phyloP scores from a whole-genome alignment of 2,797 vertebrate species.

The Sebastes iracundus region DNA sequence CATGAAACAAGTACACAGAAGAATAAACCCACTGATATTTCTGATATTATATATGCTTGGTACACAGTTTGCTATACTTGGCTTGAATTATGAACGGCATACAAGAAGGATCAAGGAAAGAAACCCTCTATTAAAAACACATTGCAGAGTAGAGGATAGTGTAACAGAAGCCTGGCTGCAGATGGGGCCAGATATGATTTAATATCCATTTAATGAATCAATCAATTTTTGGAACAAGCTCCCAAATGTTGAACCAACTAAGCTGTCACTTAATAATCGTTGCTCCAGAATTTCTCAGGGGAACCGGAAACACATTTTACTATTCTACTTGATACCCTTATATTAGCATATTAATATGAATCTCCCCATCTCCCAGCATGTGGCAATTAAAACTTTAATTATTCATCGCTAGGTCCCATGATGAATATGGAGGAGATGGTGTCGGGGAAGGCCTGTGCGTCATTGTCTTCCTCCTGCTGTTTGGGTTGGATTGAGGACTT shows the following conservation, averaged over 20 bases:
- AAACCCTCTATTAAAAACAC: not conserved
- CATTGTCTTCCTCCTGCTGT: slow-evolving; percentile 44
- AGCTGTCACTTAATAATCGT: not conserved
- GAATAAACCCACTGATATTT: not conserved
- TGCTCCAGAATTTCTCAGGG: slow-evolving; percentile 1
- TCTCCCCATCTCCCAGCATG: slow-evolving; percentile 19
- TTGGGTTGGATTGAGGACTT: slow-evolving; percentile 41
- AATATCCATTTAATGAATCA: not conserved
- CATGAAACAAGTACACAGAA: not conserved
- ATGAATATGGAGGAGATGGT: slow-evolving; percentile 56
- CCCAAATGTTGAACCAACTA: not conserved
- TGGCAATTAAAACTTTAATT: slow-evolving; percentile 46
- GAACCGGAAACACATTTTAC: slow-evolving; percentile 12
- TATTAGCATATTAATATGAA: slow-evolving; percentile 39
- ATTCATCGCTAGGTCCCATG: slow-evolving; percentile 15
- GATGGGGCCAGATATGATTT: not conserved
- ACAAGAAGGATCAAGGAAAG: not conserved
- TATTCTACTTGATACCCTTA: slow-evolving; percentile 4
- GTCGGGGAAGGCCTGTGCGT: slow-evolving; percentile 66
- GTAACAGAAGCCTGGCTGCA: not conserved
- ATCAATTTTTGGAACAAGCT: not conserved
- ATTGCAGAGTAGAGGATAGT: not conserved
- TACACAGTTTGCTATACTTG: not conserved
- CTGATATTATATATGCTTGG: not conserved
- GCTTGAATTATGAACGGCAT: not conserved